Evolutionary conservation across 2,888 invertebrate genomes (phyloP), one percentile per base, ranked within the genome.

Genomic region (Drosophila mercatorum): DNA sequence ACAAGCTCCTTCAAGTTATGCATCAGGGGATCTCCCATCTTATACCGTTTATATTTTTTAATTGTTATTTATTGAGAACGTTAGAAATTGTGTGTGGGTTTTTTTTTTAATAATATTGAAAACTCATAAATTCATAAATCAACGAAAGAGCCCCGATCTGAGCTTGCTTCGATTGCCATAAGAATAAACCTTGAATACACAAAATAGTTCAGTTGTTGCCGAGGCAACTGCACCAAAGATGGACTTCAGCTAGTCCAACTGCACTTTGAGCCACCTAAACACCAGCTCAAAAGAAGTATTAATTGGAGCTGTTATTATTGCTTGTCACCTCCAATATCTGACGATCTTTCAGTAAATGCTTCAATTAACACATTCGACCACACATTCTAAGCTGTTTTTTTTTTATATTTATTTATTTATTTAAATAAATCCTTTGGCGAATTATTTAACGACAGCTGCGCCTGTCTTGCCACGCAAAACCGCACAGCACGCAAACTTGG

Each of bases 21-120:
- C 26, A 55, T 38, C n/a, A 70, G 72, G 31, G 22, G 43, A 44
- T 75, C 55, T 8, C 58, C 64, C 83, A 82, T 78, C 2, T 43
- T 22, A 12, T n/a, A 3, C 52, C 22, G 34, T 0, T 6, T 41
- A 28, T 8, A 47, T 22, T 6, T 36, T 26, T 22, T 22, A 5
- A n/a, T n/a, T 31, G 12, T 49, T 58, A 26, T 43, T n/a, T 11
- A n/a, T 36, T 40, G 12, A 31, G 0, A 34, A 10, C 26, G 14
- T 26, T 26, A 17, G 22, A 55, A 43, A 36, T 6, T 3, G 26
- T 26, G 12, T 26, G 12, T 17, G 17, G 17, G 17, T 22, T 10
- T 46, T 12, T 11, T 22, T 6, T 0, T 34, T 7, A 34, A 28
- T 5, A 28, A 3, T 3, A 28, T 28, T 28, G 22, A 22, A 22